Evolutionary conservation across 2,113 vertebrate genomes (phyloP), one percentile per base, ranked within the genome.

Genomic region (Odocoileus virginianus): DNA sequence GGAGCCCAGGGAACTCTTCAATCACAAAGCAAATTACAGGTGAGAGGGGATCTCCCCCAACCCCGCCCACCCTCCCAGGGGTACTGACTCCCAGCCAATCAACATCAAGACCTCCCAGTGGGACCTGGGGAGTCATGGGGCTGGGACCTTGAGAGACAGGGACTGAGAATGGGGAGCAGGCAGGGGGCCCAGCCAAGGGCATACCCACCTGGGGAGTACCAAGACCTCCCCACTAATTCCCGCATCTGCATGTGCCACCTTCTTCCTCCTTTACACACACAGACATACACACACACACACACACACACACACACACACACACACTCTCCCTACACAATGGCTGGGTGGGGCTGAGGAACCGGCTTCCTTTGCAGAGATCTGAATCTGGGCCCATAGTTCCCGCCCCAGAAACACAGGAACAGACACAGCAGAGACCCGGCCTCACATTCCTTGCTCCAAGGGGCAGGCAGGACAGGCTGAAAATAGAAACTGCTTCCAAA

Each of bases 301-400:
- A 28, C 74, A 16, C 57, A 74, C 45, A 43, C 89, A 28, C 28
- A 17, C 79, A 19, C 76, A 25, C 43, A 28, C 74, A 16, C 57
- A 74, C 10, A 21, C 36, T 16, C 0, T 14, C 89, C 58, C 67
- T 87, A 98, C 97, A 98, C 98, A 98, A 98, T 98, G 96, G 97
- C 91, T 52, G 97, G 98, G 98, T 97, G 98, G 96, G 94, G 98
- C 97, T 2, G 91, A 95, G 97, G 93, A 96, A 97, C 94, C 60
- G 78, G 98, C 97, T 98, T 98, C 98, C 98, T 98, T 74, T 95
- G 61, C 5, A 54, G 88, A 98, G 98, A 98, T 97, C 45, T 60
- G 96, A 98, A 98, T 98, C 98, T 97, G 85, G 90, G 84, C 45
- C 90, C 78, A 94, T 33, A 76, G 52, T 92, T 96, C 97, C 96